These are phyloP conservation scores for Zeugodacus cucurbitae DNA, from an alignment of 1,140 invertebrate genomes.

Conservation along the genomic window DNA sequence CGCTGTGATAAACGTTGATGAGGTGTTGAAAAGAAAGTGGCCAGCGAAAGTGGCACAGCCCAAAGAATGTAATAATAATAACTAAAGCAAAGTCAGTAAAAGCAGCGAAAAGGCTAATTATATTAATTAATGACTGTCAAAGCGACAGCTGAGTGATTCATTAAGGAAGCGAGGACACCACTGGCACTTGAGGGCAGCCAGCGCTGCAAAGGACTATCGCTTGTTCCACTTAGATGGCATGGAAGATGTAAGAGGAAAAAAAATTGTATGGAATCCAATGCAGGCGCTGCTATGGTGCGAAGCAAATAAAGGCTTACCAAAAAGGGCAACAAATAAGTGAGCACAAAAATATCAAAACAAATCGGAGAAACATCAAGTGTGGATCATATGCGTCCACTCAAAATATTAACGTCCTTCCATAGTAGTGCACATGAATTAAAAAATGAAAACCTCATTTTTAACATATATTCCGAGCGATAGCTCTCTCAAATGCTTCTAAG, in stretches of 20 bases:
- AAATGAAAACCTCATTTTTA: not conserved
- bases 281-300: not conserved
- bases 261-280: not conserved
- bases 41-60: not conserved
- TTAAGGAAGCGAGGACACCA: constrained; percentile 1
- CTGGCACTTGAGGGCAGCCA: not conserved
- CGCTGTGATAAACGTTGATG: not conserved
- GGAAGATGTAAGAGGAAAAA: not conserved
- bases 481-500: not conserved
- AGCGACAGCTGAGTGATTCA: constrained; percentile 21
- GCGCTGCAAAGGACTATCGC: not conserved
- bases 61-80: not conserved
- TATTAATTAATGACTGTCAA: constrained; percentile 40
- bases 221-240: not conserved
- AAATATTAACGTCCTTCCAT: not conserved
- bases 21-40: not conserved
- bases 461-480: not conserved
- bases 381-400: not conserved
- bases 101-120: constrained; percentile 26
- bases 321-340: not conserved
- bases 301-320: not conserved
- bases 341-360: not conserved
- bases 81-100: not conserved
- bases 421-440: not conserved
- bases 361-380: not conserved